These are phyloP conservation scores for Drosophila sp. DNA, from an alignment of 1,140 invertebrate genomes.

Conservation along the genomic window DNA sequence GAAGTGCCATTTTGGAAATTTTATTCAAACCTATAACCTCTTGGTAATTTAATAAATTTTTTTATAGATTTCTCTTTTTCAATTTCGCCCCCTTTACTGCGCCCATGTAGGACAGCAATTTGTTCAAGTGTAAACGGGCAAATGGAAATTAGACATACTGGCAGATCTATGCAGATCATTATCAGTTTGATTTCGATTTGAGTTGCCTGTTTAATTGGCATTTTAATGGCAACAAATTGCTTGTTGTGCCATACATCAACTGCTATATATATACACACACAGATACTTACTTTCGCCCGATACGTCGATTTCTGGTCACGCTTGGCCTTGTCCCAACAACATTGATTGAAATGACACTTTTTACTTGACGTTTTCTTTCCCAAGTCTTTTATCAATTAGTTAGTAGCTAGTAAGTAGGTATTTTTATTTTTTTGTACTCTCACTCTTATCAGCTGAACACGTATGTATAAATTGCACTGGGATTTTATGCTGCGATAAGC, in stretches of 20 bases:
- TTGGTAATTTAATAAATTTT: no score
- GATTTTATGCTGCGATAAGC: conserved; percentile 71
- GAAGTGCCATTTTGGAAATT: no score
- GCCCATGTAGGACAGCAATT: conserved; percentile 33
- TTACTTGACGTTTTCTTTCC: conserved; percentile 22
- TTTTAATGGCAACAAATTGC: conserved; percentile 40
- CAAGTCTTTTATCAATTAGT: conserved; percentile 34
- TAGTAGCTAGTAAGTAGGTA: background rate
- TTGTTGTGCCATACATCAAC: conserved; percentile 16
- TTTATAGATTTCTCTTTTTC: no score
- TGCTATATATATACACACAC: background rate
- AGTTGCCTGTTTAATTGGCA: conserved; percentile 51
- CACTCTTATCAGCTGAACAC: conserved; percentile 19
- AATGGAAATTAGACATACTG: conserved; percentile 43
- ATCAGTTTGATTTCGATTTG: conserved; percentile 23
- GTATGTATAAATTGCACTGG: conserved; percentile 20
- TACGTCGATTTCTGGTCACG: conserved; percentile 14
- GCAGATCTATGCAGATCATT: conserved; percentile 29
- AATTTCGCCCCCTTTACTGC: background rate
- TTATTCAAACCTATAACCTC: no score
- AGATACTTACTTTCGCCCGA: background rate
- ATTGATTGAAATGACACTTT: conserved; percentile 20
- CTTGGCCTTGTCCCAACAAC: background rate
- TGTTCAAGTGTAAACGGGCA: conserved; percentile 36
- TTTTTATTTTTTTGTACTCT: conserved; percentile 1